Percentiles rank a stretch among this genome's conserved stretches.
These are phyloP conservation scores for Platysteira castanea DNA, from an alignment of 2,113 vertebrate genomes.

Conservation along the genomic window DNA sequence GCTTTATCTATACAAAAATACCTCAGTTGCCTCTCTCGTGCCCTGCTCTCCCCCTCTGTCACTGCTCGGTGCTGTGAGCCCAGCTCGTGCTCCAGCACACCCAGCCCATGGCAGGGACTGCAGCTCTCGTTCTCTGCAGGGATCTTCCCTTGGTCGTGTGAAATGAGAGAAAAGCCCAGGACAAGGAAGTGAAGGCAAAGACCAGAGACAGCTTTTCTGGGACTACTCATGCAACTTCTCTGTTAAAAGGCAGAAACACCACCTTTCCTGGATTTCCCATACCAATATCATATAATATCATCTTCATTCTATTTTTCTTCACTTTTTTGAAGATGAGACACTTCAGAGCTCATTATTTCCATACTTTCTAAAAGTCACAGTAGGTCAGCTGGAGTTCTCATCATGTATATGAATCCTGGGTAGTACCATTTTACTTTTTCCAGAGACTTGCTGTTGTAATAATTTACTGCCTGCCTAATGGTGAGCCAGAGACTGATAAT, in stretches of 20 bases:
- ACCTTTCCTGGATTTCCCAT: neutral
- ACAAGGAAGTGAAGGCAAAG: neutral
- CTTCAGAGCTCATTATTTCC: neutral
- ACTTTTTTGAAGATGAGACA: neutral
- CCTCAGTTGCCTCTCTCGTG: neutral
- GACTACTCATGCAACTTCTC: neutral
- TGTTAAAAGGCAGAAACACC: neutral
- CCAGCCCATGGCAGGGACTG: neutral
- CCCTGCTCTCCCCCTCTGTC: neutral
- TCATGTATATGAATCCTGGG: neutral
- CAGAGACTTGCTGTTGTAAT: neutral
- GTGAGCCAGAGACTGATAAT: neutral
- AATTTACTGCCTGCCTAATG: neutral
- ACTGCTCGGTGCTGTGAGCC: neutral
- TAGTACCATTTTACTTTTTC: neutral
- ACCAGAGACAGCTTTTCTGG: neutral
- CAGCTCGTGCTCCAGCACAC: neutral
- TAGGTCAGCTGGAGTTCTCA: neutral
- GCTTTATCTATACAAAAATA: neutral
- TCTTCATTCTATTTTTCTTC: neutral
- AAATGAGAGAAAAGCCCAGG: neutral
- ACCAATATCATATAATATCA: neutral
- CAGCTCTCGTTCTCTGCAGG: neutral
- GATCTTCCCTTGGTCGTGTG: neutral
- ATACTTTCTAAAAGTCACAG: neutral